Evolutionary conservation across 2,888 invertebrate species (phyloP), one percentile per base, ranked within the genome.

Genomic region (Melangyna quadrimaculata): DNA sequence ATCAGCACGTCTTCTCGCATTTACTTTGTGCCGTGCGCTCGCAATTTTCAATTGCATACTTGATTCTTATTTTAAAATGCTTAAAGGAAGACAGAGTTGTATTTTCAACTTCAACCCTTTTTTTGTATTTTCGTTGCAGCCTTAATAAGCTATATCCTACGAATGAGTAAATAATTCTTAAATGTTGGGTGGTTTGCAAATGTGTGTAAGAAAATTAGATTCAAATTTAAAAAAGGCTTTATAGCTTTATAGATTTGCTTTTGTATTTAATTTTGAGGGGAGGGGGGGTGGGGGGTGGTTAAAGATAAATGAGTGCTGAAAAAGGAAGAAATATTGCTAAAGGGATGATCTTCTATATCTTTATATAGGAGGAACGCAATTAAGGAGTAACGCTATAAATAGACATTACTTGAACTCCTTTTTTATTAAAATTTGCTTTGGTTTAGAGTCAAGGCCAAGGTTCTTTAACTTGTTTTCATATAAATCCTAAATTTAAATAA

Each of bases 1-100:
- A 83, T 37, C 78, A 71, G 74, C 74, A 83, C 79, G 79, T 67
- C 51, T 79, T 75, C 45, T 71, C 63, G 51, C 74, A 51, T 70
- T 83, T 57, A 71, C 73, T 63, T 67, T 53, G n/a, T n/a, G n/a
- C n/a, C n/a, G n/a, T n/a, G 59, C 57, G 53, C 70, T 32, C 53
- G 48, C 35, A 70, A 59, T 75, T 79, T 84, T 79, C 79, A 70
- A 70, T 51, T 65, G 65, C 53, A 79, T 35, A 70, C 57, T 73
- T 65, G 69, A 73, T 27, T 51, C 51, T 27, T 27, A 24, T 24
- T 53, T 53, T n/a, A 27, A 72, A 43, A 51, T 32, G 48, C 22
- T 43, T 9, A 51, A n/a, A 37, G 7, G 3, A 61, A 69, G 19
- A 37, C 40, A 48, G 22, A 59, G 53, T 19, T 17, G 19, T 24